Conservation (phyloP, 1,140 invertebrate species). For the Apolygus lucorum region DNA sequence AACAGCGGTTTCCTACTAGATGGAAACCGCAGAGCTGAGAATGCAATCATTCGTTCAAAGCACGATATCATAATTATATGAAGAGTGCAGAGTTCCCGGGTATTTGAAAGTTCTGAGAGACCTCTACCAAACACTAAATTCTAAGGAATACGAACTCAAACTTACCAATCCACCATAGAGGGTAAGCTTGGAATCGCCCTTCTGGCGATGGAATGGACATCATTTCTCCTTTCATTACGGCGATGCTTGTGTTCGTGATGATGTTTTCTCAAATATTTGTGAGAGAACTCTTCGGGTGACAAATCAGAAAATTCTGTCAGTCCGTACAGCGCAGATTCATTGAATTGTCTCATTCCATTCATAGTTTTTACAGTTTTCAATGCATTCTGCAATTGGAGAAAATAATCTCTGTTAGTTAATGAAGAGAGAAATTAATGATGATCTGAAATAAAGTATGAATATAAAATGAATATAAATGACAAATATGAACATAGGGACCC, state of each 20-base stretch:
- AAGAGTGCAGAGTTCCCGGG: too few relatives aligned
- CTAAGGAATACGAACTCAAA: too few relatives aligned
- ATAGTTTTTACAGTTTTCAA: not conserved
- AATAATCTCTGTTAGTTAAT: not conserved
- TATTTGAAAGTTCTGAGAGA: too few relatives aligned
- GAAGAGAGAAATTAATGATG: too few relatives aligned
- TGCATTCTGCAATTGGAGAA: not conserved
- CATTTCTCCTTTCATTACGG: constrained; percentile 26
- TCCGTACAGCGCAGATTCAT: constrained; percentile 54
- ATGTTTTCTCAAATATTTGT: constrained; percentile 41
- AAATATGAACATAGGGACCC: not conserved
- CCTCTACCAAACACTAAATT: too few relatives aligned
- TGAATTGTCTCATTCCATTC: not conserved
- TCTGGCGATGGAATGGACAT: constrained; percentile 10
- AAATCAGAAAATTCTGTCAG: constrained; percentile 66
- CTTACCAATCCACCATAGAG: constrained; percentile 36
- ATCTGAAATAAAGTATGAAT: not conserved
- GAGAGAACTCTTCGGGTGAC: constrained; percentile 57
- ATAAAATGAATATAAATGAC: not conserved
- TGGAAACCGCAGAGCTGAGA: too few relatives aligned
- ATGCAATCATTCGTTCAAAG: too few relatives aligned
- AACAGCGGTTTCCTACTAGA: too few relatives aligned
- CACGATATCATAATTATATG: too few relatives aligned
- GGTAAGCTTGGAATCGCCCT: constrained; percentile 31
- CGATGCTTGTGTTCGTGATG: constrained; percentile 34